phyloP scores from a whole-genome alignment of 2,888 invertebrate species.

The Idaea dimidiata region DNA sequence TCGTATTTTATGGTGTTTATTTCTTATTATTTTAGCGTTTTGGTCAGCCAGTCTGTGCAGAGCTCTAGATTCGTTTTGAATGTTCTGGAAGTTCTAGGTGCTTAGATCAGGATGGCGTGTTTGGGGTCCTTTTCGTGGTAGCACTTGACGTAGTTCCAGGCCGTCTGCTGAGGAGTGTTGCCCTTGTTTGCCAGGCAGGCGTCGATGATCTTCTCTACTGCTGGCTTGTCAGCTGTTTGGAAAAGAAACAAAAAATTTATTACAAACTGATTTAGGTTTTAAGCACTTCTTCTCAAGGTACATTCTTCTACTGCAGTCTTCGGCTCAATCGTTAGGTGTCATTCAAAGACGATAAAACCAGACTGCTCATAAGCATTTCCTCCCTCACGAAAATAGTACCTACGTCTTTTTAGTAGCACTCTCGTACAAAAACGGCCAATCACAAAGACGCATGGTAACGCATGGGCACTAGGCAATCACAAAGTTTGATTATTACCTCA shows the following conservation, averaged over 20 bases:
- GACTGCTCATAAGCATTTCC: too few species aligned
- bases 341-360: too few species aligned
- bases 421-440: too few species aligned
- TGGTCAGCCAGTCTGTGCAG: neutral
- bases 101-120: conserved; percentile 70
- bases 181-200: conserved; percentile 72
- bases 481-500: too few species aligned
- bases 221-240: conserved; percentile 65
- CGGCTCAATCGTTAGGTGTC: too few species aligned
- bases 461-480: too few species aligned
- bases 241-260: neutral
- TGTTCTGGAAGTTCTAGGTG: neutral
- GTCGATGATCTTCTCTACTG: conserved; percentile 72
- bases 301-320: too few species aligned
- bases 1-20: neutral
- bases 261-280: neutral
- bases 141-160: conserved; percentile 78
- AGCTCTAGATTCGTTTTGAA: neutral
- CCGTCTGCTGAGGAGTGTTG: conserved; percentile 70
- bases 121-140: conserved; percentile 79
- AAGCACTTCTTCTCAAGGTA: too few species aligned
- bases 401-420: too few species aligned
- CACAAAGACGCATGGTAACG: too few species aligned
- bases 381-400: too few species aligned
- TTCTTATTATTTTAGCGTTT: neutral